Percentiles rank a stretch among this genome's conserved stretches.
phyloP scores from a whole-genome alignment of 2,113 vertebrate genomes.

The Sinosuthora webbiana region DNA sequence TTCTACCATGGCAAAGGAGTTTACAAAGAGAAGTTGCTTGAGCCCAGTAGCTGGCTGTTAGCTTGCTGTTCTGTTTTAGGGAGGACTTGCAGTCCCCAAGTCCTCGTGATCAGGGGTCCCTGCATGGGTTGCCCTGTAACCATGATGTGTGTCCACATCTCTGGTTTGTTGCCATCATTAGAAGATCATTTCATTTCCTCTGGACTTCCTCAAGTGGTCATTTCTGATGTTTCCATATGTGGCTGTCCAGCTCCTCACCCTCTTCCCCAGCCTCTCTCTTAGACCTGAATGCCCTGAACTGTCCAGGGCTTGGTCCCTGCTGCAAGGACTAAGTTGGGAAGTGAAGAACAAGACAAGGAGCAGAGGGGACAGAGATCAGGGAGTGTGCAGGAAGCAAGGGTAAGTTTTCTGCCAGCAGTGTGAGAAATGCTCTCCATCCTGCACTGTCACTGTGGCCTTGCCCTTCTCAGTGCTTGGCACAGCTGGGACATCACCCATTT shows the following conservation, averaged over 20 bases:
- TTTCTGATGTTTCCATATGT: background rate
- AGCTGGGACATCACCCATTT: background rate
- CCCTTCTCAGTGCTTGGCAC: background rate
- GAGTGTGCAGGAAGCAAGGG: background rate
- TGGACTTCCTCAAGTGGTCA: background rate
- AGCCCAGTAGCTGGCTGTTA: background rate
- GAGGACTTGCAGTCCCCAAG: background rate
- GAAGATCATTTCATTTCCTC: background rate
- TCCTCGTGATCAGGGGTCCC: background rate
- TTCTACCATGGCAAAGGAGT: background rate
- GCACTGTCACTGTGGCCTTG: background rate
- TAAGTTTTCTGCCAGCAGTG: background rate
- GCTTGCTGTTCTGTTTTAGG: background rate
- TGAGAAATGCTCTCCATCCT: background rate
- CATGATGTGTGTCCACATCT: background rate
- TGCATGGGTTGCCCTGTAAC: background rate
- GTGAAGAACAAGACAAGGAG: background rate
- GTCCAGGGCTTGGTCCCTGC: background rate
- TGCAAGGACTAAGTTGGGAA: background rate
- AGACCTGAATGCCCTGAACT: background rate
- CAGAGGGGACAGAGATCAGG: background rate
- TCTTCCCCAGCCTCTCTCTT: background rate
- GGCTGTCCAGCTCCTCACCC: background rate
- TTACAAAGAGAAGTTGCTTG: slow-evolving; percentile 15
- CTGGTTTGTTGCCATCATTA: background rate